Base-by-base conservation (phyloP, 2,113 vertebrate genomes). In the Epinephelus lanceolatus region DNA sequence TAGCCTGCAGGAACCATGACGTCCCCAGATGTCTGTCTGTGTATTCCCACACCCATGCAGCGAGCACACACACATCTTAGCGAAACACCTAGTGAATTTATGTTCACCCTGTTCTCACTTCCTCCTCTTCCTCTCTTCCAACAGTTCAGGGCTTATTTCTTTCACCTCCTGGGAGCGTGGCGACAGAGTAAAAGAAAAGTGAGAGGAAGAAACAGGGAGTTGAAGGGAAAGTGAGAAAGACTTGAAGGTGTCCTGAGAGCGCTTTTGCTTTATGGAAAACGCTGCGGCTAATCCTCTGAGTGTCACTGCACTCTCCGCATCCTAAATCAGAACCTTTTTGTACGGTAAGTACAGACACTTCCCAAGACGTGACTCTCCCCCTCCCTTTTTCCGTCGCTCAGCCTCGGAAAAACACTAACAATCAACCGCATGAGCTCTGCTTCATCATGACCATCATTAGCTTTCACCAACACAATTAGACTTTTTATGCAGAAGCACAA, bases 221-320 rank as follows among this genome's bases (percentile, higher is more conserved):
- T 88, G 73, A 89, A 86, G 82, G 75, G 62, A 88, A 89, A 85
- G 90, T 83, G 89, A 80, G 76, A 91, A 89, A 87, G 81, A 86
- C 78, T 88, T 80, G 80, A 91, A 91, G 87, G 87, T 91, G 89
- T 90, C 93, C 91, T 79, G 80, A 88, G 91, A 92, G 87, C 53
- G 19, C 33, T 76, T 82, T 78, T 53, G 75, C 78, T 87, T 77
- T 75, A 86, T 71, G 77, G 86, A 82, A 90, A 91, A 80, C 5
- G 68, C 73, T 75, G 71, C 74, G 4, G 86, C 80, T 91, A 93
- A 94, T 93, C 91, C 89, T 89, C 80, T 37, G 78, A 89, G 90
- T 85, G 89, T 92, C 86, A 70, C 57, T 61, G 72, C 81, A 10
- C 89, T 83, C 86, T 49, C 66, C 62, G 88, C 89, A 93, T 93